Base-by-base conservation (phyloP, 2,888 invertebrate genomes). In the Leptogaster cylindrica region DNA sequence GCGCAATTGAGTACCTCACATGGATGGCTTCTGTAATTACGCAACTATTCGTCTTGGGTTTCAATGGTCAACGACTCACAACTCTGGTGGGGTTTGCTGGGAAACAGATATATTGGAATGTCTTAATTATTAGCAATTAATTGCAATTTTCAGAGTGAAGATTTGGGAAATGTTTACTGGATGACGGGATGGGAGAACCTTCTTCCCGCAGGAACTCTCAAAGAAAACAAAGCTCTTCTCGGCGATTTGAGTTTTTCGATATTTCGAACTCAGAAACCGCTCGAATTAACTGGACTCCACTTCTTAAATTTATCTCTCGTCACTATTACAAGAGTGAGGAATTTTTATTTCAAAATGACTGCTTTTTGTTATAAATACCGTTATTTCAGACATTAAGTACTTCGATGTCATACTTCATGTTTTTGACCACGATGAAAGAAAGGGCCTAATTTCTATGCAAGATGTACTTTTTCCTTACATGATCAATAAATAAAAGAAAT, bases 371-470 rank as follows among this genome's bases (percentile, higher is more conserved):
- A n/a, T n/a, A n/a, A n/a, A n/a, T n/a, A n/a, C n/a, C n/a, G n/a
- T n/a, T n/a, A n/a, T n/a, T n/a, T n/a, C 28, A 68, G 68, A 65
- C 58, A 10, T 20, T 68, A 2, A 68, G 58, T 16, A 48, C 55
- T 25, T 68, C 68, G 14, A 27, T 65, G 1, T 68, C 68, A 2
- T 68, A 68, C 25, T 65, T 68, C 48, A 68, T 68, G 68, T 68
- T 68, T 14, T 36, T 68, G 6, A 68, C 58, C 27, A 27, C 68
- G 8, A 58, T 68, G 39, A 58, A 39, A 12, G 65, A 58, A 10
- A 33, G 55, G 12, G 18, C 4, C 2, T 41, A n/a, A 41, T 7
- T 16, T n/a, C 2, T 6, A 41, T 10, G 6, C 8, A 28, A 28
- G 5, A 28, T 28, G 4, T 28, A 28, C 8, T 28, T 28, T 6